Percentiles rank a stretch among this genome's conserved stretches.
Conservation (phyloP, 1,140 invertebrate genomes). For the Drosophila pallidifrons region DNA sequence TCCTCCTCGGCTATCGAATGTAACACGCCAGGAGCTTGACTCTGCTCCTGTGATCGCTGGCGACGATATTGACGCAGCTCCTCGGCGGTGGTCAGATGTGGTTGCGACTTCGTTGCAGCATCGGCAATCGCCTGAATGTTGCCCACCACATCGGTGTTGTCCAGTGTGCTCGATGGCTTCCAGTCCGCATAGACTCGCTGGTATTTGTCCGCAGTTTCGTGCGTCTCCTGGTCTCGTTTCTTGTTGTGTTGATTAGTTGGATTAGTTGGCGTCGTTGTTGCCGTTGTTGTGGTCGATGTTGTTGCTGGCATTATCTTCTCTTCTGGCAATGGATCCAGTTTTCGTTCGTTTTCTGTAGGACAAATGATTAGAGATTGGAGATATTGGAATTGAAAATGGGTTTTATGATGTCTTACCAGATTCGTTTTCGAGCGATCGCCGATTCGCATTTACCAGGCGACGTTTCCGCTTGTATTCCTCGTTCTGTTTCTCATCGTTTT, state of each 20-base stretch:
- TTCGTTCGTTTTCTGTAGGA: conserved; percentile 89
- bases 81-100: conserved; percentile 87
- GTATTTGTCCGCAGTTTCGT: conserved; percentile 81
- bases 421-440: conserved; percentile 92
- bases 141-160: conserved; percentile 92
- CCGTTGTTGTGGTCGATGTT: conserved; percentile 64
- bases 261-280: conserved; percentile 64
- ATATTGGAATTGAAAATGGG: not conserved
- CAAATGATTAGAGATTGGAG: conserved; percentile 16
- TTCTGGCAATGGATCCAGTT: conserved; percentile 90
- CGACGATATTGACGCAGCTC: conserved; percentile 85
- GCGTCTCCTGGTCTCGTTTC: conserved; percentile 10
- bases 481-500: conserved; percentile 91
- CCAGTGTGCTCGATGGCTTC: conserved; percentile 90
- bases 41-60: conserved; percentile 74
- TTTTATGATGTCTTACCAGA: conserved; percentile 87
- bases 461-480: conserved; percentile 88
- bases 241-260: conserved; percentile 15
- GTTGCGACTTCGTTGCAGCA: conserved; percentile 47
- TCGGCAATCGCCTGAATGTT: conserved; percentile 94
- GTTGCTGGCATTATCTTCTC: conserved; percentile 84
- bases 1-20: conserved; percentile 87
- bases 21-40: conserved; percentile 76
- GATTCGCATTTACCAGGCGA: conserved; percentile 88
- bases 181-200: conserved; percentile 91